These are phyloP conservation scores for Plumapathes pennacea DNA, from an alignment of 92 coral and sea anemone species.

Conservation along the genomic window DNA sequence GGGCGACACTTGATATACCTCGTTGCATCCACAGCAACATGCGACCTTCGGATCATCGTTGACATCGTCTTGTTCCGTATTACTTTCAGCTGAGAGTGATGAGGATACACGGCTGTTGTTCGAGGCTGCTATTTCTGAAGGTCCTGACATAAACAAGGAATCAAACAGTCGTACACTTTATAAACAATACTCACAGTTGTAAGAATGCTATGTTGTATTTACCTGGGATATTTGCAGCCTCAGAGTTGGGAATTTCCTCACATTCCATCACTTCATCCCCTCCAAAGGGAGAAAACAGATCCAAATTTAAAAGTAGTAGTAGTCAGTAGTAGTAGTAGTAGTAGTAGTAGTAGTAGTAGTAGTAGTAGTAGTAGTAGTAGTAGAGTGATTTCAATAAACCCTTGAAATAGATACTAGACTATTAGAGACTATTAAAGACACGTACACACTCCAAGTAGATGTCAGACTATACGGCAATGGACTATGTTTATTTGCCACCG, in stretches of 20 bases:
- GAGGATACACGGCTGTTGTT: conserved; percentile 27
- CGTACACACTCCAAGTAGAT: too few species aligned
- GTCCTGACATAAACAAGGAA: conserved; percentile 13
- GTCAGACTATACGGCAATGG: too few species aligned
- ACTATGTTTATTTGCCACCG: too few species aligned
- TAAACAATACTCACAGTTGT: too few species aligned
- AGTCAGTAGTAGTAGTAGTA: too few species aligned
- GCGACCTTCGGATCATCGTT: conserved; percentile 56
- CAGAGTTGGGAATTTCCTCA: conserved; percentile 51
- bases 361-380: too few species aligned
- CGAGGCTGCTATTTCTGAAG: conserved; percentile 30
- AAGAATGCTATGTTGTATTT: too few species aligned
- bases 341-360: too few species aligned
- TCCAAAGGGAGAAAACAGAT: neutral
- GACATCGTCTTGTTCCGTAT: conserved; percentile 22
- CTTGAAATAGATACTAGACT: too few species aligned
- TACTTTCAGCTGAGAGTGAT: conserved; percentile 19
- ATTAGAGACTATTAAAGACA: too few species aligned
- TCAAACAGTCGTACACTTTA: too few species aligned
- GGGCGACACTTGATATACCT: conserved; percentile 37
- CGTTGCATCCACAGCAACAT: conserved; percentile 87
- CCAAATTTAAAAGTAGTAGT: neutral
- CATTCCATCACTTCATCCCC: conserved; percentile 55
- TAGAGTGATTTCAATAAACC: too few species aligned
- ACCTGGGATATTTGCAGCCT: conserved; percentile 61